Percentiles rank a stretch among this genome's conserved stretches.
These are phyloP conservation scores for Sandelia bainsii DNA, from an alignment of 2,797 vertebrate genomes.

Conservation along the genomic window DNA sequence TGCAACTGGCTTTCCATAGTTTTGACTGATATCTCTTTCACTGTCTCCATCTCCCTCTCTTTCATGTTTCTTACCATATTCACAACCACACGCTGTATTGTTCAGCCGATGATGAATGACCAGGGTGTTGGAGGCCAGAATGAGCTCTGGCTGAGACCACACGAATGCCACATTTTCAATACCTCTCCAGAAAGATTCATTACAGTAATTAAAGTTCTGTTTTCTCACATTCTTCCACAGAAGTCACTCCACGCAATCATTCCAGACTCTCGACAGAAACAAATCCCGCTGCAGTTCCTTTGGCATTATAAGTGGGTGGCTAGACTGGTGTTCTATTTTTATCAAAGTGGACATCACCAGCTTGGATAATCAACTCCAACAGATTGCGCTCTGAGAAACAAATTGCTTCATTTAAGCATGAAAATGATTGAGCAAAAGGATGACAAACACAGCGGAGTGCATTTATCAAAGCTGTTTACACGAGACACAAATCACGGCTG, in stretches of 20 bases:
- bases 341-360: slow-evolving; percentile 83
- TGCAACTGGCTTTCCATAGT: slow-evolving; percentile 11
- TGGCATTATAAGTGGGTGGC: slow-evolving; percentile 65
- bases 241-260: slow-evolving; percentile 61
- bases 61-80: slow-evolving; percentile 68
- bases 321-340: slow-evolving; percentile 78
- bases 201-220: slow-evolving; percentile 83
- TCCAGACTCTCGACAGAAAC: slow-evolving; percentile 55
- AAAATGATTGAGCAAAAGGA: slow-evolving; percentile 86
- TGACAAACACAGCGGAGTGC: slow-evolving; percentile 79
- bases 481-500: slow-evolving; percentile 75
- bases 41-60: slow-evolving; percentile 28
- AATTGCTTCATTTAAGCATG: slow-evolving; percentile 87
- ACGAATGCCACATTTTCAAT: slow-evolving; percentile 77
- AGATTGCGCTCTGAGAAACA: slow-evolving; percentile 84
- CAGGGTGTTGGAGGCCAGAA: slow-evolving; percentile 64
- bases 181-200: slow-evolving; percentile 85
- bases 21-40: slow-evolving; percentile 24
- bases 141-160: slow-evolving; percentile 75
- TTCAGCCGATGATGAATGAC: slow-evolving; percentile 79
- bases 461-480: slow-evolving; percentile 87
- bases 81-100: slow-evolving; percentile 66
- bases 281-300: slow-evolving; percentile 37
- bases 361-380: slow-evolving; percentile 85
- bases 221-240: slow-evolving; percentile 71